Conservation (phyloP, 35 echinoderm and acorn worm species). For the Diadema setosum region DNA sequence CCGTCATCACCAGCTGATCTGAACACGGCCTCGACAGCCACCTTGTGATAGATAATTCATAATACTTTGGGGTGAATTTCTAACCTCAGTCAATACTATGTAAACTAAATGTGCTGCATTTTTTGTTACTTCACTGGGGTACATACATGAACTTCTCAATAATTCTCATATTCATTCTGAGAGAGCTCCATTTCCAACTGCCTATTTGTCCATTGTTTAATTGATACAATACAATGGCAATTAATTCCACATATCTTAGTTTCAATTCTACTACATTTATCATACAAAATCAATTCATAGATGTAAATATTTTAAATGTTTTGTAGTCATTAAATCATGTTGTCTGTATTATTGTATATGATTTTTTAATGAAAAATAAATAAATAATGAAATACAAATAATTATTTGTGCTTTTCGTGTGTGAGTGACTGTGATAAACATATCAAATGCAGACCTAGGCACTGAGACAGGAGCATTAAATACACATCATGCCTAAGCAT, state of each 20-base stretch:
- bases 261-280: too few species aligned
- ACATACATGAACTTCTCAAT: too few species aligned
- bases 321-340: background rate
- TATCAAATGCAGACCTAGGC: background rate
- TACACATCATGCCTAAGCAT: background rate
- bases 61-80: too few species aligned
- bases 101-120: too few species aligned
- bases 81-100: too few species aligned
- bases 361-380: background rate
- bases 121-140: too few species aligned
- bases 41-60: background rate
- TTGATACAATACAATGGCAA: too few species aligned
- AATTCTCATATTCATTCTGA: too few species aligned
- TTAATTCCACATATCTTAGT: too few species aligned
- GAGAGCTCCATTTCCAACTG: too few species aligned
- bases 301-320: background rate
- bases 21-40: conserved; percentile 29
- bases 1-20: background rate
- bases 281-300: background rate
- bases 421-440: background rate
- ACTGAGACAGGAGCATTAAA: background rate
- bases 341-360: background rate
- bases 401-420: background rate
- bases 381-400: background rate
- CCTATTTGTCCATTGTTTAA: too few species aligned